phyloP scores from a whole-genome alignment of 2,797 vertebrate genomes.

The Coccyzus lansbergi region DNA sequence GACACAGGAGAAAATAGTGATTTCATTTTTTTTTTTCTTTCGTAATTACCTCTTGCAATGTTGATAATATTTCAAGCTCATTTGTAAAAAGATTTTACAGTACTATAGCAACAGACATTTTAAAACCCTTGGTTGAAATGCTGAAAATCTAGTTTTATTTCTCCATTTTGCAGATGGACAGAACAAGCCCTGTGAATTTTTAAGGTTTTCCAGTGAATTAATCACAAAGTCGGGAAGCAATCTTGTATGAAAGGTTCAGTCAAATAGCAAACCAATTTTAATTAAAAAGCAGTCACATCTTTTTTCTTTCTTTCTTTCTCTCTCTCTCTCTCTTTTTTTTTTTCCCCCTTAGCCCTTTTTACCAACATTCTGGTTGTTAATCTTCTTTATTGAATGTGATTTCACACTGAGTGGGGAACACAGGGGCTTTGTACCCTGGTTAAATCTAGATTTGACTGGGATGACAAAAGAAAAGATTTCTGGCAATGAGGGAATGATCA shows the following conservation, averaged over 20 bases:
- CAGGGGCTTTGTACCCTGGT: neutral
- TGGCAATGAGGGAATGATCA: neutral
- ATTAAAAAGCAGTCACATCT: neutral
- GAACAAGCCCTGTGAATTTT: neutral
- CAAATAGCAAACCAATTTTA: neutral
- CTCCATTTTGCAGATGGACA: neutral
- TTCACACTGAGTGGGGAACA: neutral
- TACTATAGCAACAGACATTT: conserved; percentile 37
- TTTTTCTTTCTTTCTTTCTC: neutral
- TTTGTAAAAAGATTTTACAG: conserved; percentile 32
- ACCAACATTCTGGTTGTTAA: neutral
- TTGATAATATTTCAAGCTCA: conserved; percentile 46
- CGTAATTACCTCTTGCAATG: conserved; percentile 33
- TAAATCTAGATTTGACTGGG: neutral
- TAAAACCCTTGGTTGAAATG: neutral
- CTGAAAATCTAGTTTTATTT: conserved; percentile 30
- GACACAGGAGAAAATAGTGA: neutral
- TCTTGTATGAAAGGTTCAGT: neutral
- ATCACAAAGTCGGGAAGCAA: neutral
- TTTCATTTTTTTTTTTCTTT: neutral
- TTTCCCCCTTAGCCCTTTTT: neutral
- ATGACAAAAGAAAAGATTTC: neutral
- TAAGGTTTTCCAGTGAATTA: neutral
- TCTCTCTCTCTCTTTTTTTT: too few relatives aligned
- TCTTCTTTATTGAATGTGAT: neutral